Conservation (phyloP, 2,113 vertebrate species). For the Ceratotherium simum region DNA sequence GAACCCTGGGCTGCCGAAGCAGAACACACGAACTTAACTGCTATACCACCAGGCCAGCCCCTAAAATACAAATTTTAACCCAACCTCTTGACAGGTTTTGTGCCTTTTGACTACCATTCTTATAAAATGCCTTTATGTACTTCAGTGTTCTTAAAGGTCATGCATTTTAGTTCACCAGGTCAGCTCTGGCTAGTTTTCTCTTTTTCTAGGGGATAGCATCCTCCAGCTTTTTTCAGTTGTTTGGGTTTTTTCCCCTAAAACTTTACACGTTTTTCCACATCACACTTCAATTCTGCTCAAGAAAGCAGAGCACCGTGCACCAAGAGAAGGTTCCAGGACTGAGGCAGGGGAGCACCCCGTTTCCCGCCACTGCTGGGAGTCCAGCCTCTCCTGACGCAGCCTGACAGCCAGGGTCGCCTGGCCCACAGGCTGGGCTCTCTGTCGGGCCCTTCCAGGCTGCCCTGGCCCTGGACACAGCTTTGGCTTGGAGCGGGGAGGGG, state of each 20-base stretch:
- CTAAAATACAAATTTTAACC: no score
- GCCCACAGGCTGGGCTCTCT: not conserved
- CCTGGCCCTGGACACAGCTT: not conserved
- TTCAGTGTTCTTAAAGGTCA: not conserved
- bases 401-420: not conserved
- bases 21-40: no score
- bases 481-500: not conserved
- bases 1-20: no score
- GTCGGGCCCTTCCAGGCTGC: not conserved
- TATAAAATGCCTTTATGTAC: not conserved
- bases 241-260: not conserved
- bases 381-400: not conserved
- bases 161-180: not conserved
- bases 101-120: not conserved
- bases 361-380: rapidly evolving
- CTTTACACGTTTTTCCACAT: not conserved
- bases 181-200: not conserved
- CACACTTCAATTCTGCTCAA: not conserved
- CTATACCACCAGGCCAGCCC: no score
- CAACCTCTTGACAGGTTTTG: not conserved
- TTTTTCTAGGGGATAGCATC: not conserved
- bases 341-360: not conserved
- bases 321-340: not conserved
- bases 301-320: not conserved
- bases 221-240: not conserved